Evolutionary conservation across 23 tunicate genomes (phyloP), one percentile per base, ranked within the genome.

Genomic region (Clavelina lepadiformis): DNA sequence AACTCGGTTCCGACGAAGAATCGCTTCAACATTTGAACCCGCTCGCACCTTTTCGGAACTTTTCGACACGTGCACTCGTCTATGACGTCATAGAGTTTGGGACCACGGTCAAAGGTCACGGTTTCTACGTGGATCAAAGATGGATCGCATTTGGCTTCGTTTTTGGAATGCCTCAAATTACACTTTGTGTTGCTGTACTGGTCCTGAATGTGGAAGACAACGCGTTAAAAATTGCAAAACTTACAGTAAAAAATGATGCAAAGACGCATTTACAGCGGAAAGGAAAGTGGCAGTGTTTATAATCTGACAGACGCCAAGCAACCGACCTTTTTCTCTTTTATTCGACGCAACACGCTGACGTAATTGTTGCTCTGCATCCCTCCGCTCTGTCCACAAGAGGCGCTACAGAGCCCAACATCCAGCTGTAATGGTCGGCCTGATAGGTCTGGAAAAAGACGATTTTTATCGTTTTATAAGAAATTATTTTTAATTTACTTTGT

Each of bases 351-450:
- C 11, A 83, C 91, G 45, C 91, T 83, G 44, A 77, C 47, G 41
- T 80, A 79, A 58, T 46, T 51, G 23, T 44, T 5, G 5, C 46
- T 49, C 24, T 51, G 37, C 6, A 38, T 30, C 30, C 21, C 49
- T 3, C 19, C 53, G 38, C 19, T 55, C 5, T 60, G 35, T 24
- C 38, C 56, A 37, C 91, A 75, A 18, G 68, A 19, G 35, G 80
- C 65, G 65, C 63, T 57, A 41, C 91, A 83, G 25, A 71, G 82
- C 25, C 91, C 91, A 59, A 83, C 82, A 46, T 83, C 91, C 20
- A 83, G 49, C 0, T 68, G 65, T 32, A 75, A 7, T 15, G 61
- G 56, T n/a, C 61, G 68, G 11, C 91, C 82, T 18, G 69, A 30
- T 26, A 38, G 15, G 61, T 75, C 91, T 83, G 61, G 3, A 67